Evolutionary conservation across 2,797 vertebrate genomes (phyloP), one percentile per base, ranked within the genome.

Genomic region (Clangula hyemalis): DNA sequence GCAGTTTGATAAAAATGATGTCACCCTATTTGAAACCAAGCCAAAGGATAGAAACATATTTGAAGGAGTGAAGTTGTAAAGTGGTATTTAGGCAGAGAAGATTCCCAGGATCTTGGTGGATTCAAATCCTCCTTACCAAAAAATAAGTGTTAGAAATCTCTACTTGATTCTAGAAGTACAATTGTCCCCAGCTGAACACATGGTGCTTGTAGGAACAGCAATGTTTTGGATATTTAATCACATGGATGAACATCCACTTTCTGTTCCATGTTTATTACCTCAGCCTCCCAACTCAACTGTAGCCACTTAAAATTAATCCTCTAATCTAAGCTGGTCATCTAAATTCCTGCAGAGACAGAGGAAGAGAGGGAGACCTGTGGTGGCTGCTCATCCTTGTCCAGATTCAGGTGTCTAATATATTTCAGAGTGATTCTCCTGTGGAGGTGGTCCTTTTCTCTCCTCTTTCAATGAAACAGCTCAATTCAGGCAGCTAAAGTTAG

Each of bases 1-100:
- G 53, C 54, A 92, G 56, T 53, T 84, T 71, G 91, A 93, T 71
- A 91, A 91, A 91, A 89, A 82, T 68, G 19, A 95, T 91, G 57
- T 93, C 87, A 94, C 34, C 21, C 65, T 90, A 18, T 62, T 91
- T 95, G 85, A 95, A 95, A 96, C 71, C 21, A 73, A 94, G 57
- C 66, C 94, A 89, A 93, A 93, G 8, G 21, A 91, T 94, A 91
- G 7, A 65, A 87, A 70, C 32, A 8, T 53, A 53, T 13, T 27
- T 27, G 51, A 53, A 53, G 51, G 25, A 53, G 51, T 53, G 14
- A 53, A 27, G 51, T 53, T 28, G 51, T 53, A 53, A 53, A 66
- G 41, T 49, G 75, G 61, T 66, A 92, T 69, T 91, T 78, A 91
- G 83, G 72, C n/a, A 85, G 22, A 85, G 77, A 93, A 43, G 74